phyloP scores from a whole-genome alignment of 2,888 invertebrate species.

The Sphaerophoria taeniata region DNA sequence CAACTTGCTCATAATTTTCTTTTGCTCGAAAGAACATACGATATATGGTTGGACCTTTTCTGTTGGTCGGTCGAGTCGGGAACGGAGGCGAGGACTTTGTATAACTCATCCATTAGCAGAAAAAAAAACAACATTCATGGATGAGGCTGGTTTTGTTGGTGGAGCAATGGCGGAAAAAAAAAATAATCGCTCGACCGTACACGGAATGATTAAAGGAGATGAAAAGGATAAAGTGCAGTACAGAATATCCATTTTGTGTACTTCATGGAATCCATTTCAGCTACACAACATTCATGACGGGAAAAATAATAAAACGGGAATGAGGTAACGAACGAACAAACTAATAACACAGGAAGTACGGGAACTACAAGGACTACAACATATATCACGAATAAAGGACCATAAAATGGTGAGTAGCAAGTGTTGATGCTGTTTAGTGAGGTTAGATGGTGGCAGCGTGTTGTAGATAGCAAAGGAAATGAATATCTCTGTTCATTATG shows the following conservation, averaged over 20 bases:
- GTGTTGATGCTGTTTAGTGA: slow-evolving; percentile 47
- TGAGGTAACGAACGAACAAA: slow-evolving; percentile 8
- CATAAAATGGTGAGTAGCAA: slow-evolving; percentile 7
- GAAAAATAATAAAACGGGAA: not conserved
- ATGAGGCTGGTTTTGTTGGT: not conserved
- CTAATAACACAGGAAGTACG: slow-evolving; percentile 59
- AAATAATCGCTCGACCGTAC: slow-evolving; percentile 68
- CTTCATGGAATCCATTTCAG: slow-evolving; percentile 62
- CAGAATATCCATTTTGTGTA: slow-evolving; percentile 69
- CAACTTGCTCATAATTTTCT: slow-evolving; percentile 58
- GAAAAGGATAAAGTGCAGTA: slow-evolving; percentile 69
- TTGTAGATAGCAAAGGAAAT: slow-evolving; percentile 31
- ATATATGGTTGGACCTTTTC: slow-evolving; percentile 29
- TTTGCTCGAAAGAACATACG: slow-evolving; percentile 62
- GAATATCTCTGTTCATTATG: slow-evolving; percentile 64
- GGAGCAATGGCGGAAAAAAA: slow-evolving; percentile 28
- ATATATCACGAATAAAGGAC: too few relatives aligned
- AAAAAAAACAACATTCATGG: slow-evolving; percentile 4
- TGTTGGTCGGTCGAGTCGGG: not conserved
- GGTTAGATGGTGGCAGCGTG: slow-evolving; percentile 3
- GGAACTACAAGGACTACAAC: not conserved
- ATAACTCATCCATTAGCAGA: slow-evolving; percentile 71
- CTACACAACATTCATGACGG: slow-evolving; percentile 37
- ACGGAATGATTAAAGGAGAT: slow-evolving; percentile 65
- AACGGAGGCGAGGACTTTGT: slow-evolving; percentile 7